phyloP scores from a whole-genome alignment of 1,140 invertebrate genomes.

The Arion vulgaris region DNA sequence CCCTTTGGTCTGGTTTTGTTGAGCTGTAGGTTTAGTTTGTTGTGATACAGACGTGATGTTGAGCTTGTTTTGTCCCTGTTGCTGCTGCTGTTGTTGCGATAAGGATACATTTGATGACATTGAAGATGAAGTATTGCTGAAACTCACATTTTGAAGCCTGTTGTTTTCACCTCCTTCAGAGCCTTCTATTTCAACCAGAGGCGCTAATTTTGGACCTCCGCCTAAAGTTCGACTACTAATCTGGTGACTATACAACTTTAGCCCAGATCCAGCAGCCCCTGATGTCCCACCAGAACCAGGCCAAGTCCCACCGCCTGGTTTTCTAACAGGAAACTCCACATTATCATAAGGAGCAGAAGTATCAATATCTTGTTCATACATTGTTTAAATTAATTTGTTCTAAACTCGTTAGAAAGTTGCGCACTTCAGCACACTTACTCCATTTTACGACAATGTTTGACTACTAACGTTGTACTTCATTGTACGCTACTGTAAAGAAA shows the following conservation, averaged over 20 bases:
- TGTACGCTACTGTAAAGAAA: too few relatives aligned
- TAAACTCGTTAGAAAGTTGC: too few relatives aligned
- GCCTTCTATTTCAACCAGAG: constrained; percentile 41
- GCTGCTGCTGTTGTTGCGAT: not conserved
- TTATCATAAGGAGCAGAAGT: constrained; percentile 49
- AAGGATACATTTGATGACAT: not conserved
- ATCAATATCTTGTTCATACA: constrained; percentile 31
- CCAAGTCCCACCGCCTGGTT: constrained; percentile 41
- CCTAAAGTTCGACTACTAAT: not conserved
- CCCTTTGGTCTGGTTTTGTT: not conserved
- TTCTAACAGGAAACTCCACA: constrained; percentile 54
- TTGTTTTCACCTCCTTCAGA: constrained; percentile 34
- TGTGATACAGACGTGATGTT: not conserved
- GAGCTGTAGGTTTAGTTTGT: not conserved
- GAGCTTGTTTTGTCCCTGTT: not conserved
- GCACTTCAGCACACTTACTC: too few relatives aligned
- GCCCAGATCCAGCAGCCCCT: not conserved
- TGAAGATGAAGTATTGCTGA: constrained; percentile 2
- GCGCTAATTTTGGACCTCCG: constrained; percentile 40
- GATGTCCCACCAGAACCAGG: constrained; percentile 2
- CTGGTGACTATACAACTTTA: constrained; percentile 15
- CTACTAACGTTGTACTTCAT: too few relatives aligned
- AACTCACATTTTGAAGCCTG: not conserved
- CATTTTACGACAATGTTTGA: too few relatives aligned
- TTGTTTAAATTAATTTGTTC: too few relatives aligned